phyloP scores from a whole-genome alignment of 2,888 invertebrate genomes.

The Endotricha flammealis region DNA sequence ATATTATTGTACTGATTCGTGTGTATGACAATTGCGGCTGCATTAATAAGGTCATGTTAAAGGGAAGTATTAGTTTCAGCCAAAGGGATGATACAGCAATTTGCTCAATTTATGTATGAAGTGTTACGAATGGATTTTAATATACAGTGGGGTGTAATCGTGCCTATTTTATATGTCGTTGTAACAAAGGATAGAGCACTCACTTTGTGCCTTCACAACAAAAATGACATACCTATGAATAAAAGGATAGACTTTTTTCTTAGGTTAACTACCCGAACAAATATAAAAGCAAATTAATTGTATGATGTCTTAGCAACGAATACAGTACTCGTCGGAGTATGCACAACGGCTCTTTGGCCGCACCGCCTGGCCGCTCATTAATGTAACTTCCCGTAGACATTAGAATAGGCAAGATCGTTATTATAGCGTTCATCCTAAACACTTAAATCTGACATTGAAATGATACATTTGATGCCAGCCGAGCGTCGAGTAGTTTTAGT shows the following conservation, averaged over 20 bases:
- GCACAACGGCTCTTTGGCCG: background rate
- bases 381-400: slow-evolving; percentile 13
- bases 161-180: slow-evolving; percentile 24
- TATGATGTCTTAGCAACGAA: background rate
- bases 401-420: slow-evolving; percentile 19
- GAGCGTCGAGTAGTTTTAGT: slow-evolving; percentile 61
- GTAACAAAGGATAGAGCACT: slow-evolving; percentile 15
- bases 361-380: slow-evolving; percentile 9
- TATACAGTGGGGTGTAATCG: slow-evolving; percentile 14
- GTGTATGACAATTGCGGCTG: background rate
- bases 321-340: background rate
- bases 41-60: background rate
- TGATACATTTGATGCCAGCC: slow-evolving; percentile 54
- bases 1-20: slow-evolving; percentile 2
- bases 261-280: background rate
- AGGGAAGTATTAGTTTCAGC: background rate
- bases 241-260: too few relatives aligned
- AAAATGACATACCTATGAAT: too few relatives aligned
- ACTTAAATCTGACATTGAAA: slow-evolving; percentile 39
- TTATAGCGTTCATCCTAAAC: slow-evolving; percentile 13
- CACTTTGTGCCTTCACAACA: slow-evolving; percentile 23
- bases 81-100: slow-evolving; percentile 13
- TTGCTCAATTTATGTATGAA: slow-evolving; percentile 25
- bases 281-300: background rate
- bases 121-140: slow-evolving; percentile 7